These are phyloP conservation scores for Pampusana beccarii DNA, from an alignment of 2,113 vertebrate genomes.

Conservation along the genomic window DNA sequence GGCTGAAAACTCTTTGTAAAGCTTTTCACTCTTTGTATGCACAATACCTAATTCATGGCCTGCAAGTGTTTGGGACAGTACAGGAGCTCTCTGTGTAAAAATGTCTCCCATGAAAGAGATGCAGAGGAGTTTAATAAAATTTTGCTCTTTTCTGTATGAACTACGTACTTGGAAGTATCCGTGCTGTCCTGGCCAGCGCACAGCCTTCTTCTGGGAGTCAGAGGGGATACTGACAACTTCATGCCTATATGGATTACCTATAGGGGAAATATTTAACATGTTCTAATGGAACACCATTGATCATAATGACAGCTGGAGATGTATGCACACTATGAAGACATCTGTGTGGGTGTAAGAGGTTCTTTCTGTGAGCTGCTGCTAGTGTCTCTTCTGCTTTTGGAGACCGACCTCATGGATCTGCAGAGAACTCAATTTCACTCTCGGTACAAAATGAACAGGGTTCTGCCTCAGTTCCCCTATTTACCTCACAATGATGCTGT, in stretches of 20 bases:
- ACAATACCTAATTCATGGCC: background rate
- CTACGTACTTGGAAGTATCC: constrained; percentile 75
- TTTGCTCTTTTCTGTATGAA: background rate
- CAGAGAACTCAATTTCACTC: background rate
- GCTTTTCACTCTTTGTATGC: background rate
- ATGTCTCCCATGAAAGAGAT: background rate
- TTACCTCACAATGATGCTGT: background rate
- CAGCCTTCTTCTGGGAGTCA: constrained; percentile 63
- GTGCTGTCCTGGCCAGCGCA: constrained; percentile 72
- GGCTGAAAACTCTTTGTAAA: background rate
- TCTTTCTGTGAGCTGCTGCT: background rate
- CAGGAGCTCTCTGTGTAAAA: background rate
- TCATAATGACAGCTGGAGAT: background rate
- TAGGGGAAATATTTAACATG: background rate
- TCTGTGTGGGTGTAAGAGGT: background rate
- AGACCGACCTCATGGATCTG: background rate
- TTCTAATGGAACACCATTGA: background rate
- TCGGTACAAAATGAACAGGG: background rate
- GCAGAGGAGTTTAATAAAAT: background rate
- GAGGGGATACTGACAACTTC: constrained; percentile 69
- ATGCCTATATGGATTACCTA: constrained; percentile 79
- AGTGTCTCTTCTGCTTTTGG: background rate
- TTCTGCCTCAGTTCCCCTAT: background rate
- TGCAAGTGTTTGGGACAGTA: background rate
- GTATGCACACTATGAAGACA: background rate